Percentiles rank a stretch among this genome's conserved stretches.
Evolutionary conservation across 2,113 vertebrate species (phyloP).

Genomic region (Ovibos moschatus): DNA sequence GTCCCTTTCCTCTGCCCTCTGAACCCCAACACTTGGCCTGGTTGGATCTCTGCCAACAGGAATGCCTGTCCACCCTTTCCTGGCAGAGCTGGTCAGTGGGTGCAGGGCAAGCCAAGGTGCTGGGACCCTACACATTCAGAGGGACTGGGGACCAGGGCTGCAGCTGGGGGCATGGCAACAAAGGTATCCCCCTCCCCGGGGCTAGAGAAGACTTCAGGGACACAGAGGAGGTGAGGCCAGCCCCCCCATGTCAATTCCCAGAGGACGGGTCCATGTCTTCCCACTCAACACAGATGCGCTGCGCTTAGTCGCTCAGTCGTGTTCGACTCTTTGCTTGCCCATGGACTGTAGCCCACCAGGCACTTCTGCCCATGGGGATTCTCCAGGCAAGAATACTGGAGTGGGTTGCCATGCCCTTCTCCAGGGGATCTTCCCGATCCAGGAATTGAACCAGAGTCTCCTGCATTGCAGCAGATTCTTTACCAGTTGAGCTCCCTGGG

Average conservation of each 20-base stretch:
- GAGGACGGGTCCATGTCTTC: neutral
- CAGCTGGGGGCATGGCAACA: no score
- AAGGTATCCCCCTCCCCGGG: accelerated
- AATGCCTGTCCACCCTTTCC: conserved; percentile 51
- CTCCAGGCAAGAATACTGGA: neutral
- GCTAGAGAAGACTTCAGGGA: neutral
- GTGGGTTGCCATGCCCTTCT: neutral
- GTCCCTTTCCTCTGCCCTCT: conserved; percentile 66
- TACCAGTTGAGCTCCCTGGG: neutral
- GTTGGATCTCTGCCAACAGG: conserved; percentile 48
- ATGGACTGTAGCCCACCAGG: neutral
- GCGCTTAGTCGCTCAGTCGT: accelerated
- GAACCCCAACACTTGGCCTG: conserved; percentile 59
- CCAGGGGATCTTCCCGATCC: neutral
- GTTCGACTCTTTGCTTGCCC: neutral
- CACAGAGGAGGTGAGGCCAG: neutral
- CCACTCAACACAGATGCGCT: neutral
- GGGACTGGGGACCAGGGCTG: neutral
- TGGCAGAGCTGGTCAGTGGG: neutral
- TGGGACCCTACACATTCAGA: neutral
- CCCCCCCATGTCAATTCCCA: accelerated
- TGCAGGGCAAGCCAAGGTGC: neutral
- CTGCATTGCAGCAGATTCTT: neutral
- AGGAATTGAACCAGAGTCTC: neutral
- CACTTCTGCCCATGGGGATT: neutral